Evolutionary conservation across 2,888 invertebrate species (phyloP).

Genomic region (Rhynchonema sp.): DNA sequence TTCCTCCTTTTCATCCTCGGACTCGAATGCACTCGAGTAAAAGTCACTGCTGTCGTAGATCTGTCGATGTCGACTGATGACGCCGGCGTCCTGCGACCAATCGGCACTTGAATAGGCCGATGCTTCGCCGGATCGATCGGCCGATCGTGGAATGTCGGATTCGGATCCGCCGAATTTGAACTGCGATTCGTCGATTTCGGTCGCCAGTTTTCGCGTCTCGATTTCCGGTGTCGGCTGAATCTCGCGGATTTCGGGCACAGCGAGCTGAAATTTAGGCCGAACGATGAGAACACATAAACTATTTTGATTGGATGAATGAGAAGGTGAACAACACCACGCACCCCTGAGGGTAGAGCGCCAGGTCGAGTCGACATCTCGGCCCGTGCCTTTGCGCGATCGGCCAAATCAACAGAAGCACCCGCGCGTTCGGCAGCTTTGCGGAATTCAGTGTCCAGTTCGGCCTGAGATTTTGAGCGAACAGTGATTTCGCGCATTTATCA

Average conservation of each 20-base stretch:
- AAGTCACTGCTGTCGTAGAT: neutral
- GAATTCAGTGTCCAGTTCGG: no score
- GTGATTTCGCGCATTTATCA: no score
- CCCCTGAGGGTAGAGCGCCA: no score
- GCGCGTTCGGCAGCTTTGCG: no score
- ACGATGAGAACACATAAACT: no score
- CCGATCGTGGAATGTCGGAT: neutral
- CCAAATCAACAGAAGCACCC: no score
- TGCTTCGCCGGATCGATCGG: neutral
- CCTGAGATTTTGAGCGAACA: no score
- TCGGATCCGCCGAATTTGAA: neutral
- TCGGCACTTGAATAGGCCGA: neutral
- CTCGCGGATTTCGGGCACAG: neutral
- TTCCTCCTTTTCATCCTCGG: neutral
- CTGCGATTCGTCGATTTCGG: neutral
- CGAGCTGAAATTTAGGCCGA: no score
- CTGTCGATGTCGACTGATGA: neutral
- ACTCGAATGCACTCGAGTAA: neutral
- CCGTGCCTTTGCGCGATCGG: no score
- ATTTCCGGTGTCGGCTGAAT: neutral
- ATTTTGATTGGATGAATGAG: no score
- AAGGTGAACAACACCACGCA: no score
- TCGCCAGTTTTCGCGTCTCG: neutral
- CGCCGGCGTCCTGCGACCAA: neutral
- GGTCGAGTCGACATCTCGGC: no score